Evolutionary conservation across 1,140 invertebrate genomes (phyloP).

Genomic region (Tetraneura akinire): DNA sequence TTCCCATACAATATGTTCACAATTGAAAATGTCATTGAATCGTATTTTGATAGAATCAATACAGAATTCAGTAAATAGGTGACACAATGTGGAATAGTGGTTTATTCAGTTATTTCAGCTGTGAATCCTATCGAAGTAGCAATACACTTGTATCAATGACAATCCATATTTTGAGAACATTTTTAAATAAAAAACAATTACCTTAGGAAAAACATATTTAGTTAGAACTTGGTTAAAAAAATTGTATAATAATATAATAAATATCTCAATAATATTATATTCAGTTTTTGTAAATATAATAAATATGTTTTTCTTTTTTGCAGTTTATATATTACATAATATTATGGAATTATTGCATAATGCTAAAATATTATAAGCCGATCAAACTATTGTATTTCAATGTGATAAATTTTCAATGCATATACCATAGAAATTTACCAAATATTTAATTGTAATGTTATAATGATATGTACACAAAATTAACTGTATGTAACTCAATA

Average conservation of each 20-base stretch:
- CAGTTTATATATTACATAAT: too few species aligned
- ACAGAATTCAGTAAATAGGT: background rate
- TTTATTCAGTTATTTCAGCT: background rate
- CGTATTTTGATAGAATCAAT: background rate
- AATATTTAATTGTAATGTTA: slow-evolving; percentile 19
- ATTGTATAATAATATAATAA: too few species aligned
- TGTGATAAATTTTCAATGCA: background rate
- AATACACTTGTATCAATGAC: too few species aligned
- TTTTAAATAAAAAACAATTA: background rate
- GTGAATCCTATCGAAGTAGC: background rate
- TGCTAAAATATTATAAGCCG: background rate
- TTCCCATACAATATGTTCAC: background rate
- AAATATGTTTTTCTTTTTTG: too few species aligned
- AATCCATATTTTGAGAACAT: background rate
- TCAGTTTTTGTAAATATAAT: too few species aligned
- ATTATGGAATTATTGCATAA: too few species aligned
- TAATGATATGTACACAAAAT: background rate
- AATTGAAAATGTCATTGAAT: background rate
- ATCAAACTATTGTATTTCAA: background rate
- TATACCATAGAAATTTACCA: background rate
- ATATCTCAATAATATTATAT: background rate
- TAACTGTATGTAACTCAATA: background rate
- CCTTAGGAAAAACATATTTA: too few species aligned
- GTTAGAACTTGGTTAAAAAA: too few species aligned
- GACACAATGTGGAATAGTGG: background rate